Base-by-base conservation (phyloP, 2,113 vertebrate species). In the Microcebus murinus region DNA sequence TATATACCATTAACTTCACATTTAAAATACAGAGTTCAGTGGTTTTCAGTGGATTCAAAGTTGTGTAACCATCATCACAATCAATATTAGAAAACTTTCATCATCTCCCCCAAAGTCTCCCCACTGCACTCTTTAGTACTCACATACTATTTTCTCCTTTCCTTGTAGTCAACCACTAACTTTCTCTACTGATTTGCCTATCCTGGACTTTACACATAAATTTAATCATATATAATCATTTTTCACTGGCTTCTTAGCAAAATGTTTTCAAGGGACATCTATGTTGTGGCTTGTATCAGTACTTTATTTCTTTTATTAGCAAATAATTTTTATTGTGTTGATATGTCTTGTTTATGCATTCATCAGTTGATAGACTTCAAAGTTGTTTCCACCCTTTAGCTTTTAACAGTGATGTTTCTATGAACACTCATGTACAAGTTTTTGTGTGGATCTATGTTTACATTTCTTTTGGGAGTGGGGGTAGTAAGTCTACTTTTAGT, bases 21-120 rank as follows among this genome's bases (percentile, higher is more conserved):
- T 67, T 65, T 63, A 73, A 92, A 67, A 45, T 36, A 15, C 61
- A 74, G 8, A 76, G 6, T 29, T 85, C 34, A 39, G 4, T 42
- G 5, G 6, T 42, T 91, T 92, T 57, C 55, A 36, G 21, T 55
- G 9, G 29, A 77, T 23, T 77, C 20, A 84, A 10, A 91, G 48
- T 57, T 77, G 9, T 71, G 27, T 42, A 70, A 76, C 15, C 11
- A 83, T 77, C 1, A n/a, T 7, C 36, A 91, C 9, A 63, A 63
- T 18, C 15, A 63, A 70, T 18, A 87, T 95, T 79, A 95, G 36
- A 83, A 70, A 3, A 73, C 70, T 87, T 86, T 63, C 42, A 87
- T 52, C 10, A 76, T 55, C 13, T 3, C 6, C 42, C 1, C 12
- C 31, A 14, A 23, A 61, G 29, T 73, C 3, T 2, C 1, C 2